A percentile compares a stretch with the other conserved stretches of the same genome.
Conservation (phyloP, 2,888 invertebrate genomes). For the Parthenolecanium corni region DNA sequence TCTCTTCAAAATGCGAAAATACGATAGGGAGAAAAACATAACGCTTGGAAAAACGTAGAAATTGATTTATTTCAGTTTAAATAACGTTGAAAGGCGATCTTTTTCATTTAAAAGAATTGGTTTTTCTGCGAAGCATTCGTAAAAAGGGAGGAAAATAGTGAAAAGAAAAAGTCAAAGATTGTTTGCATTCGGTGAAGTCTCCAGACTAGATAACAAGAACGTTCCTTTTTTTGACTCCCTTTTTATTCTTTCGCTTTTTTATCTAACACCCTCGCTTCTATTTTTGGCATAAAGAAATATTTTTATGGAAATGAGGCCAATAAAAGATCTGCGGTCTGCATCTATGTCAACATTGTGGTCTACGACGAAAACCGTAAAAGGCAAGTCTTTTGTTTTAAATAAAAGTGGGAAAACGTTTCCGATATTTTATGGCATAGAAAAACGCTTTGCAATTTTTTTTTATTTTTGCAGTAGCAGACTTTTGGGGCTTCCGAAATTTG, state of each 20-base stretch:
- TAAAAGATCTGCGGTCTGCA: background rate
- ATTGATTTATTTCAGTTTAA: slow-evolving; percentile 10
- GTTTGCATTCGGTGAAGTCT: background rate
- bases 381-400: no score
- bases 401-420: no score
- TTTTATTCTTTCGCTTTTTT: no score
- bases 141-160: background rate
- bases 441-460: no score
- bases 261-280: background rate
- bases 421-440: no score
- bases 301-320: background rate
- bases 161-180: background rate
- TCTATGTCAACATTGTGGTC: background rate
- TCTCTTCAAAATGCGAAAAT: background rate
- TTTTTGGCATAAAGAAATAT: background rate
- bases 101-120: background rate
- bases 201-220: background rate
- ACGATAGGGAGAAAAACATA: background rate
- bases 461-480: no score
- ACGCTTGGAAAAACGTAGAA: background rate
- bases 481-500: no score
- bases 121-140: background rate
- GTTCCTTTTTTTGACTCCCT: background rate
- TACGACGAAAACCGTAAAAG: no score
- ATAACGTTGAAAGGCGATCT: slow-evolving; percentile 3